Conservation (phyloP, 2,113 vertebrate genomes). For the Dasyurus viverrinus region DNA sequence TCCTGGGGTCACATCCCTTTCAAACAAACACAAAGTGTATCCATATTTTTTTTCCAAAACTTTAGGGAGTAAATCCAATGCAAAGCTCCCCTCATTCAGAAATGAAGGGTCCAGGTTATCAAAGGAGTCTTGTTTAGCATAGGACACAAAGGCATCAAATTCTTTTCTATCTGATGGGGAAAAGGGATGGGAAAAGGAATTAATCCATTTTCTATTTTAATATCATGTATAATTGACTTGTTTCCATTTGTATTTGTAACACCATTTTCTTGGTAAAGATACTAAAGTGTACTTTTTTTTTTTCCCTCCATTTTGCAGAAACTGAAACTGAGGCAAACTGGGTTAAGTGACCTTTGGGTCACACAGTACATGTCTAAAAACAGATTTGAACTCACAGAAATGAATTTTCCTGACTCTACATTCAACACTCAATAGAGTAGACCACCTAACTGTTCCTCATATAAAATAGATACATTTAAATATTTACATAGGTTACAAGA, state of each 20-base stretch:
- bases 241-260: background rate
- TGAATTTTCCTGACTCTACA: background rate
- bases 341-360: background rate
- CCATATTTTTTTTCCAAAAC: conserved; percentile 90
- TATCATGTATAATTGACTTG: background rate
- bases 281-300: background rate
- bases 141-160: conserved; percentile 92
- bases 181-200: background rate
- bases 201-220: background rate
- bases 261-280: background rate
- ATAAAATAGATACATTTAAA: background rate
- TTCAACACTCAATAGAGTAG: background rate
- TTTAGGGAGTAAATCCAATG: conserved; percentile 84
- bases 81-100: conserved; percentile 82
- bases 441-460: background rate
- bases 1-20: conserved; percentile 92
- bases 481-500: background rate
- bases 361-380: background rate
- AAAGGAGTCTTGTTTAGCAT: conserved; percentile 78
- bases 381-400: background rate
- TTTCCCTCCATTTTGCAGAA: background rate
- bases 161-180: conserved; percentile 85
- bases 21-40: conserved; percentile 90
- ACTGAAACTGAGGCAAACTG: background rate
- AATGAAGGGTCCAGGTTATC: conserved; percentile 40